Conservation (phyloP, 2,888 invertebrate genomes). For the Drosophila vallismaia region DNA sequence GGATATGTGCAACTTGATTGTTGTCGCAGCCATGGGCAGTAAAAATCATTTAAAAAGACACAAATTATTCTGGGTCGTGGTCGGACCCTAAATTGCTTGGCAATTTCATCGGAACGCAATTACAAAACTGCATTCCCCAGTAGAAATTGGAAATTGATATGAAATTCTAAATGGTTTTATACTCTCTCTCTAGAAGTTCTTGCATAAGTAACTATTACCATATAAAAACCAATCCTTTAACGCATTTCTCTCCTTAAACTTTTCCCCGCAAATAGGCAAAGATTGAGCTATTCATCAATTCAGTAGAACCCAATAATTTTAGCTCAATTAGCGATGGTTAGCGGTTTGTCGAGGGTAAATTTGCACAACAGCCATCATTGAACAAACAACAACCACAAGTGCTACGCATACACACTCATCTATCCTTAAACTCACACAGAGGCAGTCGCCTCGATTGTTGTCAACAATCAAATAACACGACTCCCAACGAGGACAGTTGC, state of each 20-base stretch:
- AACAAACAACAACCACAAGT: slow-evolving; percentile 33
- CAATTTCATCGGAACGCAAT: slow-evolving; percentile 57
- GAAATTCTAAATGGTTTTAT: neutral
- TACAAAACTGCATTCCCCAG: neutral
- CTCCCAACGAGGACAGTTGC: slow-evolving; percentile 57
- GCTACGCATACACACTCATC: slow-evolving; percentile 7
- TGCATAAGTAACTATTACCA: too few relatives aligned
- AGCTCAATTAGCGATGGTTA: slow-evolving; percentile 47
- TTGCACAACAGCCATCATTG: slow-evolving; percentile 19
- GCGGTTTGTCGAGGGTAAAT: slow-evolving; percentile 33
- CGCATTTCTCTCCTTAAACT: too few relatives aligned
- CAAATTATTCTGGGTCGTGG: slow-evolving; percentile 62
- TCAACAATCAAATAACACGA: slow-evolving; percentile 71
- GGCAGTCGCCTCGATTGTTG: slow-evolving; percentile 34
- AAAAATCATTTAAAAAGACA: slow-evolving; percentile 77
- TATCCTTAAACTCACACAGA: slow-evolving; percentile 8
- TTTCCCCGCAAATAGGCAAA: neutral
- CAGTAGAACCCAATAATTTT: slow-evolving; percentile 32
- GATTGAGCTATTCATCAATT: slow-evolving; percentile 5
- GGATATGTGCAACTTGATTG: slow-evolving; percentile 36
- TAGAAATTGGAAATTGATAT: neutral
- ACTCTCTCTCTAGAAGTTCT: too few relatives aligned
- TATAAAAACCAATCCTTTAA: too few relatives aligned
- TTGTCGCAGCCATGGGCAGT: slow-evolving; percentile 60
- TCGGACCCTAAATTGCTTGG: slow-evolving; percentile 44